These are phyloP conservation scores for Hydrotaea cyrtoneurina DNA, from an alignment of 2,888 invertebrate species.

Conservation along the genomic window DNA sequence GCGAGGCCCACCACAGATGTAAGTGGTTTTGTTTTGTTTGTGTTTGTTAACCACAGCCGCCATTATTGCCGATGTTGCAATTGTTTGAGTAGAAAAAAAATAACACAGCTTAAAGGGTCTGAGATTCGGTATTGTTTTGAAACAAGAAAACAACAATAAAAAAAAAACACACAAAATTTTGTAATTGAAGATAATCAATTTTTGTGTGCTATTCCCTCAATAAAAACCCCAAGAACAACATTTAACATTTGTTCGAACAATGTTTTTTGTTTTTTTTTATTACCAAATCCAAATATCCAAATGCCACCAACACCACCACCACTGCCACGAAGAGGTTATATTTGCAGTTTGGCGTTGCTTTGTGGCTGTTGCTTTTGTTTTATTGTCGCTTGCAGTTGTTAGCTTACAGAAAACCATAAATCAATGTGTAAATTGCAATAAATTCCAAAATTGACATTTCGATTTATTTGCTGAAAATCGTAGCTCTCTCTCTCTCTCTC, in stretches of 20 bases:
- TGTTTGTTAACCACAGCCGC: conserved; percentile 14
- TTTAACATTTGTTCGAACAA: neutral
- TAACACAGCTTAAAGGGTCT: conserved; percentile 31
- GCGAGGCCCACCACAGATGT: conserved; percentile 19
- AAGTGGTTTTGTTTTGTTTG: neutral
- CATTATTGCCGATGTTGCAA: conserved; percentile 3
- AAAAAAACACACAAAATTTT: conserved; percentile 9
- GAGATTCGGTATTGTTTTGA: conserved; percentile 21
- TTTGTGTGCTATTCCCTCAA: neutral
- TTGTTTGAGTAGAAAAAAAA: neutral
- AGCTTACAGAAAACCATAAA: conserved; percentile 51
- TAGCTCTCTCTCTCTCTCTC: conserved; percentile 7
- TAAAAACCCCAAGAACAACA: neutral
- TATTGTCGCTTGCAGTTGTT: conserved; percentile 32
- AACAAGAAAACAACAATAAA: neutral
- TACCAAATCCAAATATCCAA: conserved; percentile 15
- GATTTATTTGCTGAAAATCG: conserved; percentile 63
- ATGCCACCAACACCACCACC: neutral
- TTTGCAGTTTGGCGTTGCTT: conserved; percentile 4
- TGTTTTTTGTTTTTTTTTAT: neutral
- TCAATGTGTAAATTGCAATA: conserved; percentile 59
- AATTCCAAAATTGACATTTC: conserved; percentile 63
- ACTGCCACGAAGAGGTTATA: neutral
- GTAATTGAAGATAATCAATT: conserved; percentile 46
- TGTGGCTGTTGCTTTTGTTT: conserved; percentile 17